Base-by-base conservation (phyloP, 2,113 vertebrate genomes). In the Dolichotis patagonum region DNA sequence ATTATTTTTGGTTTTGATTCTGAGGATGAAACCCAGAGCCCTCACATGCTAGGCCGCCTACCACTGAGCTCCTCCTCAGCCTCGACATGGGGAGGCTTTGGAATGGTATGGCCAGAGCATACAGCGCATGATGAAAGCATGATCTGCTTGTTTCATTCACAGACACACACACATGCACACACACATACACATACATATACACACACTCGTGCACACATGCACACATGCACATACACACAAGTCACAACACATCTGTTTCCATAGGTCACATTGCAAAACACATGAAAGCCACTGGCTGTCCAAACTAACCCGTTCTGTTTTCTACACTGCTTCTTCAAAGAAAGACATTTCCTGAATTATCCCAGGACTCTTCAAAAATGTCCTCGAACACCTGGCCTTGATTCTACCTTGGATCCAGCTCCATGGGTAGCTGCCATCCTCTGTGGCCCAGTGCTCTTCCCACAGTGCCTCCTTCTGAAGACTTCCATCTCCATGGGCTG, bases 321-420 rank as follows among this genome's bases (percentile, higher is more conserved):
- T 82, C 65, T 84, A 54, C 28, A 73, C 2, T 63, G 24, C 17
- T 28, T 73, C 35, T 65, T 65, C 4, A 77, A n/a, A 63, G 46
- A 71, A 96, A 67, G 43, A 71, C 52, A 92, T 54, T 85, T 97
- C 90, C 9, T 32, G 56, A 96, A 96, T 73, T 46, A 92, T 85
- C 49, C 46, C 46, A 65, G 92, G 85, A 35, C 14, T 87, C 90
- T 91, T 62, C n/a, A 17, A 35, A 80, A 82, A 30, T 17, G 32
- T 94, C 43, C 5, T 1, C 93, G 41, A 96, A 38, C 4, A 28
- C 2, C 2, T 71, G 69, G 63, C 88, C 78, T 46, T 7, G 43
- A 94, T 20, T 38, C 89, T 95, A 54, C 63, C 77, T 80, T 49
- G 0, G 41, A 58, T 12, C 93, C 28, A 0, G 38, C 94, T 52